Evolutionary conservation across 2,113 vertebrate species (phyloP).

Genomic region (Prunella himalayana): DNA sequence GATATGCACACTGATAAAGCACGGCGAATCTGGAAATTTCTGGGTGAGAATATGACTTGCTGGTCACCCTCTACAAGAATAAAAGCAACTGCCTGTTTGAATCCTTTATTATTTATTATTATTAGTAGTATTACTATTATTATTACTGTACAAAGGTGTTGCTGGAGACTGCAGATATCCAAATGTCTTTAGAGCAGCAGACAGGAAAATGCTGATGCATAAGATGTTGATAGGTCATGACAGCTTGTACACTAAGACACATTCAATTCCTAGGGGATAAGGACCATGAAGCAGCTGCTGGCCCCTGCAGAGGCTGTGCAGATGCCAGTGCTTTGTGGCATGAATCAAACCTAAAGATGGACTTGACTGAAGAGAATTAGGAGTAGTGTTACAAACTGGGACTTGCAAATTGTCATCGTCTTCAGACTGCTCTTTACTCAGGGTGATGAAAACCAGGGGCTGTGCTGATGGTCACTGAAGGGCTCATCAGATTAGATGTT

Average conservation of each 20-base stretch:
- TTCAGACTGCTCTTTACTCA: neutral
- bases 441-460: neutral
- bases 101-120: neutral
- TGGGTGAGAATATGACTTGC: accelerated
- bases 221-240: neutral
- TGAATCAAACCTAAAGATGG: neutral
- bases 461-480: neutral
- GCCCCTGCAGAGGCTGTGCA: neutral
- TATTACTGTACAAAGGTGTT: neutral
- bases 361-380: neutral
- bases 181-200: neutral
- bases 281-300: neutral
- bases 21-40: neutral
- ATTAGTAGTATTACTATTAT: accelerated
- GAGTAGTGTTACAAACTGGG: neutral
- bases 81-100: neutral
- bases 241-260: neutral
- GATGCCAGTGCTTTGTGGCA: neutral
- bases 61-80: neutral
- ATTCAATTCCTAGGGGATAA: neutral
- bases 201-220: neutral
- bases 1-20: accelerated
- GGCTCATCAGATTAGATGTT: neutral
- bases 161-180: neutral
- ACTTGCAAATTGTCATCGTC: neutral